These are phyloP conservation scores for Diachasma alloeum DNA, from an alignment of 1,140 invertebrate species.

Conservation along the genomic window DNA sequence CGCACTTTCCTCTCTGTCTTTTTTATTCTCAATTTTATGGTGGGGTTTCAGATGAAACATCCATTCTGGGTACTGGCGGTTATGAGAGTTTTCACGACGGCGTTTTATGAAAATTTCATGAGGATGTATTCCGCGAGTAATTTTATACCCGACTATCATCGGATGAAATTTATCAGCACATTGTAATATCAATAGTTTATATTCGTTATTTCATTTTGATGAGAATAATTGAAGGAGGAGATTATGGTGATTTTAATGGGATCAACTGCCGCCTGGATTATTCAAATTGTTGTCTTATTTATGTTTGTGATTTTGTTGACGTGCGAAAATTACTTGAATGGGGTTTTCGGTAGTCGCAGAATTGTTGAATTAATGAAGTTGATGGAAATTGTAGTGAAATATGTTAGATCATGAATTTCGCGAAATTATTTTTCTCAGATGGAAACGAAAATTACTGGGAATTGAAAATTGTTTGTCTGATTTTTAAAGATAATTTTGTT, in stretches of 20 bases:
- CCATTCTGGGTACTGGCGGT: neutral
- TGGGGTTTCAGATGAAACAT: neutral
- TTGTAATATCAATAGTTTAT: neutral
- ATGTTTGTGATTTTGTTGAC: neutral
- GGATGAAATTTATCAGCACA: neutral
- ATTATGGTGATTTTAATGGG: neutral
- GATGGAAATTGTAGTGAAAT: neutral
- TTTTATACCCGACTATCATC: neutral
- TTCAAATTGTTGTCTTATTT: neutral
- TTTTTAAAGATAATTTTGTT: no score
- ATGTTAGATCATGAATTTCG: no score
- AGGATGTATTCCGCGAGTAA: slow-evolving; percentile 1
- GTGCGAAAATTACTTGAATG: neutral
- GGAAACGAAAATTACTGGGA: no score
- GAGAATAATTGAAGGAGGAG: neutral
- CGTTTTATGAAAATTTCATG: slow-evolving; percentile 20
- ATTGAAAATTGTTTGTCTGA: no score
- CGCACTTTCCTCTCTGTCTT: neutral
- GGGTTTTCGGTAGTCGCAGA: neutral
- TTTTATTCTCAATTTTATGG: neutral
- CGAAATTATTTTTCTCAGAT: no score
- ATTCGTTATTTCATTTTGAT: neutral
- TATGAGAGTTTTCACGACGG: slow-evolving; percentile 1
- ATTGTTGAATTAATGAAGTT: neutral
- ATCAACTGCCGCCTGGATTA: neutral